phyloP scores from a whole-genome alignment of 2,888 invertebrate genomes.

The Lithophane leautieri region DNA sequence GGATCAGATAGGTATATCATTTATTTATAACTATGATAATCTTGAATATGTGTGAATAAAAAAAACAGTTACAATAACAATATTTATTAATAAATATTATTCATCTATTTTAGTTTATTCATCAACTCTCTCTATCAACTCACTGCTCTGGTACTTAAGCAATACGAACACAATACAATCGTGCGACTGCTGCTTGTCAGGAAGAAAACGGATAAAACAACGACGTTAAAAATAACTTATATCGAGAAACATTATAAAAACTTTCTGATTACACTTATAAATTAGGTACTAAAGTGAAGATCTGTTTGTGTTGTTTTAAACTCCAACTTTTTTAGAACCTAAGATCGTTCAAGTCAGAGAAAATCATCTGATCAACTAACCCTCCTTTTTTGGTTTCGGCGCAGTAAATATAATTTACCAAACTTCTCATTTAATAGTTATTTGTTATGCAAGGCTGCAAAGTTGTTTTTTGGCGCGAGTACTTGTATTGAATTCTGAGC shows the following conservation, averaged over 20 bases:
- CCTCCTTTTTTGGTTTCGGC: no score
- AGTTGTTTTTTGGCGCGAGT: no score
- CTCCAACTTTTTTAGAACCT: not conserved
- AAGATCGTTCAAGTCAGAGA: not conserved
- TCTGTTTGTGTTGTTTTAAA: not conserved
- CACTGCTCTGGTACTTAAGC: conserved; percentile 29
- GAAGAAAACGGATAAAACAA: conserved; percentile 15
- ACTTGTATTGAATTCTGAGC: no score
- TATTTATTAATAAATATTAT: conserved; percentile 67
- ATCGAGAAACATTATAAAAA: not conserved
- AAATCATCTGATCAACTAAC: not conserved
- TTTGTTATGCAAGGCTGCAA: no score
- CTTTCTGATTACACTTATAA: not conserved
- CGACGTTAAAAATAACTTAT: conserved; percentile 16
- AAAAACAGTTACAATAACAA: conserved; percentile 28
- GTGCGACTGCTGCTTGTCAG: conserved; percentile 2
- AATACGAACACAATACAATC: conserved; percentile 42
- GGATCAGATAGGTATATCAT: not conserved
- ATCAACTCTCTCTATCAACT: conserved; percentile 36
- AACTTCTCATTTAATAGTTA: not conserved
- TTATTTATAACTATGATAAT: not conserved
- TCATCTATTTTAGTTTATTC: conserved; percentile 61
- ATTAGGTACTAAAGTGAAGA: not conserved
- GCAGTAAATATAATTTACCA: not conserved
- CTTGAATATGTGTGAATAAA: not conserved